Evolutionary conservation across 1,140 invertebrate species (phyloP), one percentile per base, ranked within the genome.

Genomic region (Papilio polytes): DNA sequence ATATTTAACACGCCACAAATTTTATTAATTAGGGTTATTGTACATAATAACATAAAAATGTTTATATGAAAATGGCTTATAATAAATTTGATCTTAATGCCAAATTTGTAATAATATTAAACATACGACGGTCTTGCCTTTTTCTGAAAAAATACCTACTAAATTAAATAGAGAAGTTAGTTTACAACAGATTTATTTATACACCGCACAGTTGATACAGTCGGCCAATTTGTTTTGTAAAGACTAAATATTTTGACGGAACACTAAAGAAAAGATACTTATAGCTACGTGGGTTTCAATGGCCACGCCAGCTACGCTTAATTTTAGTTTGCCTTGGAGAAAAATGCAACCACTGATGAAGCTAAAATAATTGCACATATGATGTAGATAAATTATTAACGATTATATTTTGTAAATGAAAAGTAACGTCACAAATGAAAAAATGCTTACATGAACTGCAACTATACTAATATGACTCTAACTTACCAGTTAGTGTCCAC

Each of bases 201-300:
- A 70, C 63, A 31, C 63, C 26, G 26, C 63, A 70, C 12, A 36
- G 26, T 18, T 36, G 63, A 66, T 70, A 70, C 63, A 70, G 63
- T 70, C 63, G 13, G 63, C 63, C 22, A 70, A 70, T 70, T 70
- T 70, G 63, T 70, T 70, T 70, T 81, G 66, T 81, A 72, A 74
- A 59, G 44, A 56, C 44, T 78, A 84, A 84, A 84, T 80, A 80
- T 80, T 84, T 80, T 80, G 80, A 79, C 81, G 77, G 76, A 48
- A 31, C 63, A 48, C 48, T 56, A 80, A 82, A 70, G 63, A 70
- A 70, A 70, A 70, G 12, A 31, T 70, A 70, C 63, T 70, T 70
- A 70, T 70, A 31, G 63, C 63, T 15, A 31, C 22, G 63, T 70
- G 63, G 63, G 63, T 70, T 70, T 31, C 26, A 36, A 31, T 26